A percentile compares a stretch with the other conserved stretches of the same genome.
Conservation (phyloP, 2,113 vertebrate genomes). For the Diadophis punctatus region DNA sequence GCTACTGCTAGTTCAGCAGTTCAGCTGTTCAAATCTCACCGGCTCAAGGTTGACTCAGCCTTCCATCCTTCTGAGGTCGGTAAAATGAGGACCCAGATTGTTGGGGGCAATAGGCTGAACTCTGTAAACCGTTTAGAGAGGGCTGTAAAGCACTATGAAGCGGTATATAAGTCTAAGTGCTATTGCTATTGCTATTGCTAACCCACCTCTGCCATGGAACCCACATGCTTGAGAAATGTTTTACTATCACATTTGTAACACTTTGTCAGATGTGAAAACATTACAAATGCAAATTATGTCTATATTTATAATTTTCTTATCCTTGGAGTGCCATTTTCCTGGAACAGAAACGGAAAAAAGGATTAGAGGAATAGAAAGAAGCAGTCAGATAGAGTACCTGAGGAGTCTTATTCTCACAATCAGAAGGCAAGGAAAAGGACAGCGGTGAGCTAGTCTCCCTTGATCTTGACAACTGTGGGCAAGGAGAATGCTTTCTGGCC, state of each 20-base stretch:
- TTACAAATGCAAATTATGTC: not conserved
- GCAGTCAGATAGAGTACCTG: slow-evolving; percentile 73
- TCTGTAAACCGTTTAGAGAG: too few relatives aligned
- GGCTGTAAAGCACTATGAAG: too few relatives aligned
- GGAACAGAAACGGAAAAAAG: not conserved
- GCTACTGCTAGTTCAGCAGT: too few relatives aligned
- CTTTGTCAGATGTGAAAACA: not conserved
- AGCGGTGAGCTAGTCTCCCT: slow-evolving; percentile 62
- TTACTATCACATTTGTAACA: not conserved
- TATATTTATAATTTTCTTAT: not conserved
- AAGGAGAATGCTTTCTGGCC: slow-evolving; percentile 50
- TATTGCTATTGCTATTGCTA: too few relatives aligned
- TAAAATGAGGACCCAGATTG: too few relatives aligned
- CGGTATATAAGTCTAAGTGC: too few relatives aligned
- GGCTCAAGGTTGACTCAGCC: too few relatives aligned
- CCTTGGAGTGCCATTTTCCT: not conserved
- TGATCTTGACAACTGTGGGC: slow-evolving; percentile 63
- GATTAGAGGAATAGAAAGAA: slow-evolving; percentile 56
- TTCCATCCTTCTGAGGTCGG: too few relatives aligned
- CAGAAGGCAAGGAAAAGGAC: slow-evolving; percentile 56
- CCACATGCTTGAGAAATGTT: not conserved
- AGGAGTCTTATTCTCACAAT: slow-evolving; percentile 65
- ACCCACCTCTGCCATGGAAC: too few relatives aligned
- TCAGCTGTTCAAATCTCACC: too few relatives aligned
- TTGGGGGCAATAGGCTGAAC: too few relatives aligned